Percentiles rank a stretch among this genome's conserved stretches.
Conservation (phyloP, 23 tunicate genomes). For the Trididemnum clinides region DNA sequence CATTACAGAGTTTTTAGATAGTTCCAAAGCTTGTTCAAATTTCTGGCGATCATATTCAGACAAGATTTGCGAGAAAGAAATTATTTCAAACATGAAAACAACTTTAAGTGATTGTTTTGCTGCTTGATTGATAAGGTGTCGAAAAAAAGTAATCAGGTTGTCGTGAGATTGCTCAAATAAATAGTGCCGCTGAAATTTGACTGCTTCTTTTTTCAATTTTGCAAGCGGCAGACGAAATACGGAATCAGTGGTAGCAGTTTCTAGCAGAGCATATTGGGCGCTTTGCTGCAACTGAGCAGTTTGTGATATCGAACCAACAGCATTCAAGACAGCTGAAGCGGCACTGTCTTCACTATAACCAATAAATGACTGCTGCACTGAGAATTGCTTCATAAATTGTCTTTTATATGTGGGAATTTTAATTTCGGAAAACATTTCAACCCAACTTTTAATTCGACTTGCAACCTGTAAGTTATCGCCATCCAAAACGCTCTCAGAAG, state of each 20-base stretch:
- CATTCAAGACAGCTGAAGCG: constrained; percentile 51
- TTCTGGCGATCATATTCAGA: constrained; percentile 41
- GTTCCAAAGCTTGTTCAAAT: constrained; percentile 25
- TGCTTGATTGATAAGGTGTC: not conserved
- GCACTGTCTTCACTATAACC: constrained; percentile 55
- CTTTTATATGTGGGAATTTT: not conserved
- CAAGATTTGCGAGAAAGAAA: constrained; percentile 58
- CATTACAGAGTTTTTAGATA: constrained; percentile 22
- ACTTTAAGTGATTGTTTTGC: not conserved
- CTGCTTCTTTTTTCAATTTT: constrained; percentile 25
- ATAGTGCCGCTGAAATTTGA: constrained; percentile 25
- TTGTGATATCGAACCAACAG: not conserved
- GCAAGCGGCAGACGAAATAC: constrained; percentile 52
- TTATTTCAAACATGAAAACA: constrained; percentile 31
- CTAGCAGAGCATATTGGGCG: constrained; percentile 28
- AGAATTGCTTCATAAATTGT: not conserved
- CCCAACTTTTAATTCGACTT: constrained; percentile 28
- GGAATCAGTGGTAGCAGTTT: constrained; percentile 75
- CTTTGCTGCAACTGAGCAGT: not conserved
- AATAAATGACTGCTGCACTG: constrained; percentile 32
- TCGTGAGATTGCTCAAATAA: constrained; percentile 58
- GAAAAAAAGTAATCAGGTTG: constrained; percentile 27
- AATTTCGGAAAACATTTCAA: constrained; percentile 17
- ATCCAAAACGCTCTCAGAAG: constrained; percentile 48
- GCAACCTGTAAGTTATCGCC: constrained; percentile 7